phyloP scores from a whole-genome alignment of 2,797 vertebrate genomes.

The Tympanoctomys barrerae region DNA sequence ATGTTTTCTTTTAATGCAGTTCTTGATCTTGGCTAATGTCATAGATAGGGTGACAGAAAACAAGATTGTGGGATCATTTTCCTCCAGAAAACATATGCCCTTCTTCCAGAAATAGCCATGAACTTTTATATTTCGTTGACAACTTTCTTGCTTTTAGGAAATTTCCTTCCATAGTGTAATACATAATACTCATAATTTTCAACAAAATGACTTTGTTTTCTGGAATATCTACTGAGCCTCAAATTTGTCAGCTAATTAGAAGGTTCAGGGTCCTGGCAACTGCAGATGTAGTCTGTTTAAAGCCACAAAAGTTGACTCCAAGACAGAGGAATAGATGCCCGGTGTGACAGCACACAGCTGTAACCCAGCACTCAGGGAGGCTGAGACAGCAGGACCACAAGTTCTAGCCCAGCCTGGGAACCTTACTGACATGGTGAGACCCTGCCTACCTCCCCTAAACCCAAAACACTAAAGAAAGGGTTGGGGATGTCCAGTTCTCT shows the following conservation, averaged over 20 bases:
- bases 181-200: not conserved
- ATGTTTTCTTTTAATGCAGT: not conserved
- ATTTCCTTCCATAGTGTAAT: not conserved
- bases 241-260: slow-evolving; percentile 2
- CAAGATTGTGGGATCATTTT: not conserved
- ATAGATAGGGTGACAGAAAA: not conserved
- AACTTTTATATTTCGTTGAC: not conserved
- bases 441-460: not conserved
- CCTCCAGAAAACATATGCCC: not conserved
- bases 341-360: not conserved
- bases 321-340: not conserved
- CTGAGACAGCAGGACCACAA: not conserved
- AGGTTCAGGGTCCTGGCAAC: not conserved
- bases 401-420: not conserved
- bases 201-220: slow-evolving; percentile 41
- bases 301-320: too few species aligned
- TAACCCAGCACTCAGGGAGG: not conserved
- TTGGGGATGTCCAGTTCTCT: slow-evolving; percentile 92
- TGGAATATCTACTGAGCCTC: not conserved
- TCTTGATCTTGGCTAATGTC: not conserved
- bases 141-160: not conserved
- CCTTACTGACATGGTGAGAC: not conserved
- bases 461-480: not conserved
- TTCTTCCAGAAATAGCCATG: not conserved
- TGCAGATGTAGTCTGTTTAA: not conserved